Base-by-base conservation (phyloP, 2,113 vertebrate genomes). In the Rutilus rutilus region DNA sequence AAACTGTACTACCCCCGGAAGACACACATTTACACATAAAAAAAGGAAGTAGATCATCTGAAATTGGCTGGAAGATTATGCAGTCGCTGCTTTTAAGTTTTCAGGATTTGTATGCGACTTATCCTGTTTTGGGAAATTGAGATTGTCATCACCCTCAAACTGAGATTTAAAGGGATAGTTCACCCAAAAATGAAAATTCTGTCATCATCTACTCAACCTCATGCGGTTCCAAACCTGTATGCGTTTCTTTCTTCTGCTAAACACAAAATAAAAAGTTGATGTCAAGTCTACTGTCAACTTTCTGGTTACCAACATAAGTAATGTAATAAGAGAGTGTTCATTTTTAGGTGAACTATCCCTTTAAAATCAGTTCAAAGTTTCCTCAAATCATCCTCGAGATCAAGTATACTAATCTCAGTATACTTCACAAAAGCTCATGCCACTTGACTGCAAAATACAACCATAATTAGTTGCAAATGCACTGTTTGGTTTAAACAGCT, bases 401-500 rank as follows among this genome's bases (percentile, higher is more conserved):
- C 47, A 54, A 19, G n/a, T 30, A 27, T 30, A 54, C 3, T 7
- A 42, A 42, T 42, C 42, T 42, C 42, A 42, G 25, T 52, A 27
- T 45, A 80, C 59, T 10, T 64, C n/a, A 27, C 3, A 64, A 45
- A 12, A 64, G 5, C 14, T 80, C 3, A n/a, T 23, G 23, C 39
- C 15, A 45, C 78, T 64, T 64, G 59, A 80, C 60, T 65, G 25
- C 50, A 21, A 27, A 64, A 80, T 65, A 17, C 33, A 50, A 60
- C 54, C 27, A 45, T 57, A 75, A 27, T 79, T 71, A 75, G 27
- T 36, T 33, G 73, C 5, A 17, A 52, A 14, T 71, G 11, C 45
- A 54, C 45, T 79, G 60, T 71, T 59, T 23, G 85, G 64, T 86
- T 86, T 69, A 65, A 76, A 84, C 85, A 80, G 81, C 81, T 88